Evolutionary conservation across 2,888 invertebrate genomes (phyloP), one percentile per base, ranked within the genome.

Genomic region (Cyaniris semiargus): DNA sequence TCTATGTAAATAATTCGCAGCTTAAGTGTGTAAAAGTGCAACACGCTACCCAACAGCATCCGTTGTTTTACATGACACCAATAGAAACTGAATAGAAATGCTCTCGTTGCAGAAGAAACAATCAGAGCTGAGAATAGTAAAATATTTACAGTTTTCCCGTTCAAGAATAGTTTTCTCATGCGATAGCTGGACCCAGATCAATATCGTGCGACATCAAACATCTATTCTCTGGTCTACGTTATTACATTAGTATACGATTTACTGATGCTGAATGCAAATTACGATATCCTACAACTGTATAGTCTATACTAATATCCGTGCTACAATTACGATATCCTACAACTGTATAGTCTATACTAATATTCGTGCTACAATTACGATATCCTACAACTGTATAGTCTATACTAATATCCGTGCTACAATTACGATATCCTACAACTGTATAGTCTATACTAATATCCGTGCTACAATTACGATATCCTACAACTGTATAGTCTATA

Each of bases 61-160:
- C 27, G 27, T 15, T 60, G 60, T 60, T 60, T 66, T 66, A 66
- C 66, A 66, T 66, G 66, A 66, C 27, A 66, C 66, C 66, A 66
- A 66, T 66, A 66, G 66, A 66, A 31, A 66, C 66, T 66, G 66
- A 66, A 66, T 66, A 66, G 66, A 27, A 66, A 66, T 66, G 66
- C 31, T 31, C 66, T 66, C 66, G 66, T 66, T 66, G 66, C 15
- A 66, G 66, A 66, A 31, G 66, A 66, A 66, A 66, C 27, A 66
- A 66, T 66, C 66, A 15, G 66, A 66, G 66, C 66, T 66, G 23
- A 66, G 66, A 27, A 66, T 31, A 66, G 66, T 66, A 66, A 66
- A 66, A 66, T 66, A 66, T 66, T 66, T 66, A 66, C 18, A 66
- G 66, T 31, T 31, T 23, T 31, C 66, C 23, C 27, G 18, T 66